Evolutionary conservation across 2,113 vertebrate species (phyloP), one percentile per base, ranked within the genome.

Genomic region (Sarotherodon lohbergeri): DNA sequence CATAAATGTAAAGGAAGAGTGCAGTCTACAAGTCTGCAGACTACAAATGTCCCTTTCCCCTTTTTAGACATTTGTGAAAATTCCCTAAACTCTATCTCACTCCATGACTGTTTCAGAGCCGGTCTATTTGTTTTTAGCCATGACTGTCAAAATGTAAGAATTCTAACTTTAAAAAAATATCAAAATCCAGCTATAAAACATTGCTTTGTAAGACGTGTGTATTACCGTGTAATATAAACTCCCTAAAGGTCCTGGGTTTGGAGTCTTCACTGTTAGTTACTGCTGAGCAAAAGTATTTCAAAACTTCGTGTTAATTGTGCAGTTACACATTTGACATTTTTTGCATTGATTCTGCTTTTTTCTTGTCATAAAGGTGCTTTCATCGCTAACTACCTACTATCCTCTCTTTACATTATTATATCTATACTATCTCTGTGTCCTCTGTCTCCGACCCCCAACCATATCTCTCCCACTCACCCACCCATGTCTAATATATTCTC

Each of bases 281-380:
- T 50, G 19, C 10, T 0, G 63, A 22, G 36, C 11, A 41, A 68
- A 68, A 22, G 1, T 13, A 39, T 39, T 66, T 68, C 4, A 39
- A 39, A 24, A 41, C 19, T 5, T 66, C 17, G 0, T 48, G 9
- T 76, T 50, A 76, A 29, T 50, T 8, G 14, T 78, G 71, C 71
- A 78, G 27, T 19, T 78, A 32, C 16, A 78, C 73, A 78, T n/a
- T 78, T 78, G 27, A 52, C 46, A 32, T 34, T 78, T 50, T 73
- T 50, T 78, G 73, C 73, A 78, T 78, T 4, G 73, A 41, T 73
- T 55, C 9, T 17, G 12, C 71, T 79, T 7, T 66, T 82, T 59
- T 71, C 19, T 29, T 55, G 2, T 29, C 57, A 34, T 50, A 48
- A 93, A 93, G 88, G 91, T 91, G 88, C 86, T 87, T 78, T 52